Evolutionary conservation across 2,797 vertebrate species (phyloP), one percentile per base, ranked within the genome.

Genomic region (Eremophila alpestris): DNA sequence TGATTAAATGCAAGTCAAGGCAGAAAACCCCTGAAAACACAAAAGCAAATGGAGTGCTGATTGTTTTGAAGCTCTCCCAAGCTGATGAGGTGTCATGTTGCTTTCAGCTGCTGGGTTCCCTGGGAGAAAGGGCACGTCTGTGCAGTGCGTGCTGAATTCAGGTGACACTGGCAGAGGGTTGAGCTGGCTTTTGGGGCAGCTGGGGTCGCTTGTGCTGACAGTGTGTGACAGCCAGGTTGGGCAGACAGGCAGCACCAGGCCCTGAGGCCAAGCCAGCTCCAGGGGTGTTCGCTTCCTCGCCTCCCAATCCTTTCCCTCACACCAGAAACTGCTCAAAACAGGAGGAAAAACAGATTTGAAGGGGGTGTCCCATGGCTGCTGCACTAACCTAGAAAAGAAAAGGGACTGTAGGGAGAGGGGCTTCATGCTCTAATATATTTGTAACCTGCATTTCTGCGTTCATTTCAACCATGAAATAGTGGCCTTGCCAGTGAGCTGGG

Each of bases 91-190:
- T 40, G 85, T 95, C 94, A 69, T 41, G 90, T 89, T 93, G 70
- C 63, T 80, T 85, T 63, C 95, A 95, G 87, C 83, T 89, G 93
- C 86, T 94, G 1, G 0, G 86, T 97, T 93, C 85, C 92, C 94
- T 51, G 2, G 48, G 82, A 91, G 92, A 95, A 94, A 94, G 93
- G 90, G 76, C 86, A 75, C 2, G 2, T 78, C 83, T 92, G 87
- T 59, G 76, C 82, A 36, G 16, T 1, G n/a, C 0, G 10, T 63
- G 89, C 70, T 38, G 87, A 46, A 43, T 63, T 43, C 92, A 51
- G 75, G 76, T 7, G 30, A 24, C 0, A 1, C 24, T 71, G 94
- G 62, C 46, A 23, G 73, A 73, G 46, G 62, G 51, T 26, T n/a
- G 82, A 52, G n/a, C 0, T 64, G 80, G 68, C 79, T 91, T 58